Percentiles rank a stretch among this genome's conserved stretches.
Evolutionary conservation across 1,140 invertebrate species (phyloP).

Genomic region (Calosoma granatense): DNA sequence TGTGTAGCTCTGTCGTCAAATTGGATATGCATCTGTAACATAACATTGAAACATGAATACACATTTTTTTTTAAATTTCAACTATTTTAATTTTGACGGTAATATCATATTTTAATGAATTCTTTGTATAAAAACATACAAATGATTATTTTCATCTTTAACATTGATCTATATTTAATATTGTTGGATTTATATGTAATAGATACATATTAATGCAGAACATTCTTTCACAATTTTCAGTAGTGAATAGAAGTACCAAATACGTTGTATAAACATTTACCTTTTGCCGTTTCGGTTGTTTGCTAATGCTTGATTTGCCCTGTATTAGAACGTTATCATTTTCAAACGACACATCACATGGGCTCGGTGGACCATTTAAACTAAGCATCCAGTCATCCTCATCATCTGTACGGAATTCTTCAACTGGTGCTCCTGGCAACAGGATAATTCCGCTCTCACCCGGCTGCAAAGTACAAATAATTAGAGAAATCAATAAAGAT

Average conservation of each 20-base stretch:
- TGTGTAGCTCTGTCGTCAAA: slow-evolving; percentile 73
- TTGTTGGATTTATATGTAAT: too few species aligned
- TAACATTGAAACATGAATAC: slow-evolving; percentile 12
- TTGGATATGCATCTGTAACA: slow-evolving; percentile 63
- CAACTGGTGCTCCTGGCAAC: slow-evolving; percentile 40
- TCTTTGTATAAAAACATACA: too few species aligned
- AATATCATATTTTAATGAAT: too few species aligned
- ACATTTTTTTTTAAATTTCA: too few species aligned
- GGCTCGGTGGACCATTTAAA: slow-evolving; percentile 58
- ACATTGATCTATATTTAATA: too few species aligned
- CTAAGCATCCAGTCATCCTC: slow-evolving; percentile 45
- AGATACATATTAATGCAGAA: too few species aligned
- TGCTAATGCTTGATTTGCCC: slow-evolving; percentile 65
- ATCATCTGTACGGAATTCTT: slow-evolving; percentile 54
- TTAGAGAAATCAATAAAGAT: too few species aligned
- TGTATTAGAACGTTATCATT: slow-evolving; percentile 86
- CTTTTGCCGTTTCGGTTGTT: slow-evolving; percentile 51
- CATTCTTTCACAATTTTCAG: too few species aligned
- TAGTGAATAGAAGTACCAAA: too few species aligned
- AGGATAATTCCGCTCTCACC: slow-evolving; percentile 55
- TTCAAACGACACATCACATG: slow-evolving; percentile 71
- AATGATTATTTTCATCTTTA: too few species aligned
- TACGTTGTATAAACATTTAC: too few species aligned
- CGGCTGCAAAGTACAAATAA: slow-evolving; percentile 45
- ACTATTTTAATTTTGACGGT: too few species aligned